Evolutionary conservation across 2,888 invertebrate genomes (phyloP).

Genomic region (Elmis aenea): DNA sequence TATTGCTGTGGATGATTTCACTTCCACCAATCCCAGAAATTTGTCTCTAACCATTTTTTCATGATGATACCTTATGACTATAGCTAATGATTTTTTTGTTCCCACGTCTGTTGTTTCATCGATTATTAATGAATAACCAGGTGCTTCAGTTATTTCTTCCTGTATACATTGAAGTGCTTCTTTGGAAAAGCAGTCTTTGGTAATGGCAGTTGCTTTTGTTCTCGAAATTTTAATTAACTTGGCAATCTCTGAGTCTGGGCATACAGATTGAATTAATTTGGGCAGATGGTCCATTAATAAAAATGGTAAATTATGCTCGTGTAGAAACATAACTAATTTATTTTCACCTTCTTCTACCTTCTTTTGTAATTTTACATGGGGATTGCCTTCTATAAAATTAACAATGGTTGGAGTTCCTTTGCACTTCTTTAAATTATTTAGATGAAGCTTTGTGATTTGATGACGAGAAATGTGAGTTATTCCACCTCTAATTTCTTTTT

Average conservation of each 20-base stretch:
- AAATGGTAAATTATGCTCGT: slow-evolving; percentile 16
- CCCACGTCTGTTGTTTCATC: too few species aligned
- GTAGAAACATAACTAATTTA: slow-evolving; percentile 12
- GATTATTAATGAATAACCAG: too few species aligned
- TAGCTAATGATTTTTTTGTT: too few species aligned
- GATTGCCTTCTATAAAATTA: neutral
- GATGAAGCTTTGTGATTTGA: slow-evolving; percentile 1
- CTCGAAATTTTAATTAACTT: slow-evolving; percentile 15
- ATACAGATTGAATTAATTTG: slow-evolving; percentile 15
- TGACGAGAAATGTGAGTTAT: slow-evolving; percentile 1
- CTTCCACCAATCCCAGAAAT: too few species aligned
- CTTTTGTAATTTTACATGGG: neutral
- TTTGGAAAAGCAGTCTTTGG: slow-evolving; percentile 8
- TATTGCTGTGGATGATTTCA: too few species aligned
- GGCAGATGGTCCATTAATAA: slow-evolving; percentile 16
- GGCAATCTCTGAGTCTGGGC: slow-evolving; percentile 19
- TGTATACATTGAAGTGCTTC: too few species aligned
- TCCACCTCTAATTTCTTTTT: slow-evolving; percentile 1
- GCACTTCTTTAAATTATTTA: slow-evolving; percentile 1
- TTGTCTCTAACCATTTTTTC: slow-evolving; percentile 1
- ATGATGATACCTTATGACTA: slow-evolving; percentile 5
- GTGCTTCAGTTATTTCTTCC: too few species aligned
- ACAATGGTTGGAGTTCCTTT: slow-evolving; percentile 1
- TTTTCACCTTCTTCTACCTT: slow-evolving; percentile 11
- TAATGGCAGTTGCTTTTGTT: slow-evolving; percentile 20